Percentiles rank a stretch among this genome's conserved stretches.
Evolutionary conservation across 2,797 vertebrate species (phyloP).

Genomic region (Syndactyla subalaris): DNA sequence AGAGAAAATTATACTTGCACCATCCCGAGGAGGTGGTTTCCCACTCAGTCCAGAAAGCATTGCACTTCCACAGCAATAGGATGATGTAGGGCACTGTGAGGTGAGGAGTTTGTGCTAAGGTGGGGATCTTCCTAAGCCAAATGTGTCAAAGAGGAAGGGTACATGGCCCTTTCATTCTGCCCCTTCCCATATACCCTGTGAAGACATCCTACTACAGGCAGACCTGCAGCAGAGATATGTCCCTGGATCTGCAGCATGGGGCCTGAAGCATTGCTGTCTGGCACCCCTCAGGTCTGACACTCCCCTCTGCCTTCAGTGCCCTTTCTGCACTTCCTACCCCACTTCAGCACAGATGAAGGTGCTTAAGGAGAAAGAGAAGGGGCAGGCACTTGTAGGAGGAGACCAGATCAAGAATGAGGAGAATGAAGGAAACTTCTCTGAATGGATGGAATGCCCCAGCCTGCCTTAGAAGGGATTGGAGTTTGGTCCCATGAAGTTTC

Average conservation of each 20-base stretch:
- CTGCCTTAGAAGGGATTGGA: too few species aligned
- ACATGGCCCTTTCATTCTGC: neutral
- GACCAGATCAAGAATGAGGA: too few species aligned
- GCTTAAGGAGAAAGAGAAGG: neutral
- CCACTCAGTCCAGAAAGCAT: neutral
- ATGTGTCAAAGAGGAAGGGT: neutral
- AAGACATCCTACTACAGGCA: neutral
- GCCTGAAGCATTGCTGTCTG: neutral
- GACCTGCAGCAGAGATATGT: neutral
- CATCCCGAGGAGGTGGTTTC: neutral
- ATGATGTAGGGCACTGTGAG: neutral
- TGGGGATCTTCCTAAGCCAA: neutral
- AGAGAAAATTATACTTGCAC: neutral
- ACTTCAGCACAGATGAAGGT: neutral
- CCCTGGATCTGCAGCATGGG: neutral
- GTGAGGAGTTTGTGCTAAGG: neutral
- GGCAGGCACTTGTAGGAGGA: too few species aligned
- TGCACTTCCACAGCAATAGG: neutral
- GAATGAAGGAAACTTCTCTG: too few species aligned
- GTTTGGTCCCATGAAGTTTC: too few species aligned
- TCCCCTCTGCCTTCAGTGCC: neutral
- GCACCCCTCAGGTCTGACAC: neutral
- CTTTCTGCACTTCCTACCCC: neutral
- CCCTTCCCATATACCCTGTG: fast-evolving
- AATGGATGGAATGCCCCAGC: too few species aligned